Conservation (phyloP, 37 sponge, comb jelly and placozoan species). For the Ianthella basta region DNA sequence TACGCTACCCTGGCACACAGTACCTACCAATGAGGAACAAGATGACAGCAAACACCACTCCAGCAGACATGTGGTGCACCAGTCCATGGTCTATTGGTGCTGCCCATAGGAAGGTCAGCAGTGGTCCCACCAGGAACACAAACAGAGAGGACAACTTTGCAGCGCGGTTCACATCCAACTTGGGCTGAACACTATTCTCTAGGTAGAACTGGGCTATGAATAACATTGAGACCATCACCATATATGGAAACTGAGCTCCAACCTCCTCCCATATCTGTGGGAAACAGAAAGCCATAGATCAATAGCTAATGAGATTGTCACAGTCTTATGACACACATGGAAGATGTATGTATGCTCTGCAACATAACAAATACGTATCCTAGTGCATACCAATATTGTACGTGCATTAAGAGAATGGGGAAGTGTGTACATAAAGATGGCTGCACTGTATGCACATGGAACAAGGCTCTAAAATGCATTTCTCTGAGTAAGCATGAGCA, state of each 20-base stretch:
- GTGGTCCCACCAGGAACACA: neutral
- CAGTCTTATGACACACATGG: too few relatives aligned
- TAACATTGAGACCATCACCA: slow-evolving; percentile 22
- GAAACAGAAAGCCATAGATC: neutral
- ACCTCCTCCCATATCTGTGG: slow-evolving; percentile 15
- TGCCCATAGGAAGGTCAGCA: slow-evolving; percentile 30
- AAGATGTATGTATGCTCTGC: too few relatives aligned
- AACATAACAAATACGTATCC: too few relatives aligned
- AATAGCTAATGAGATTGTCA: too few relatives aligned
- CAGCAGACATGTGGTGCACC: slow-evolving; percentile 78
- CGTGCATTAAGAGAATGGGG: too few relatives aligned
- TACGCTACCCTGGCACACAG: slow-evolving; percentile 6
- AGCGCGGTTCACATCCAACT: slow-evolving; percentile 10
- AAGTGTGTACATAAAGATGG: too few relatives aligned
- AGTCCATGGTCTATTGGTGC: slow-evolving; percentile 26
- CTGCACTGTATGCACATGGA: too few relatives aligned
- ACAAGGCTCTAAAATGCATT: too few relatives aligned
- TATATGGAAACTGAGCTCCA: slow-evolving; percentile 8
- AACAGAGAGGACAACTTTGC: neutral
- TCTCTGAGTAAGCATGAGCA: too few relatives aligned
- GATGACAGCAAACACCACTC: slow-evolving; percentile 75
- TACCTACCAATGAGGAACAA: slow-evolving; percentile 58
- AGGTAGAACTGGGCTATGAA: slow-evolving; percentile 29
- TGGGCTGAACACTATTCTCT: slow-evolving; percentile 2
- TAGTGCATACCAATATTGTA: too few relatives aligned